Base-by-base conservation (phyloP, 2,113 vertebrate species). In the Tinamus guttatus region DNA sequence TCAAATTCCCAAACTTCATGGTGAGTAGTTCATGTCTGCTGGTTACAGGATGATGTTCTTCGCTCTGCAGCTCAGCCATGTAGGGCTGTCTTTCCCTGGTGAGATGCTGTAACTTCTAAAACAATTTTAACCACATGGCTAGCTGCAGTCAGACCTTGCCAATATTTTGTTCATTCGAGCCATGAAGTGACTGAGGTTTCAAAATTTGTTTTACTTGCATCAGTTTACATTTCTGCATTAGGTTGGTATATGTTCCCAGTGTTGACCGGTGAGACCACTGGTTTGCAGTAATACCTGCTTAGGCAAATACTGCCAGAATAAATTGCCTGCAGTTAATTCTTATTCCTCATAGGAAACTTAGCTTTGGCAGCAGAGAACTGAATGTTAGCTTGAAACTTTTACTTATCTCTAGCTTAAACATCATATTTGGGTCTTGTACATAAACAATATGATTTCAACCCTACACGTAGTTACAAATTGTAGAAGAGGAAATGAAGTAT, bases 21-120 rank as follows among this genome's bases (percentile, higher is more conserved):
- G 34, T 45, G 11, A 59, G 69, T 60, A 51, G 24, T 20, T 85
- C 22, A 1, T 76, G 52, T 81, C 51, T 2, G 5, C 22, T 59
- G 65, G 11, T 75, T 51, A 14, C 24, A 56, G n/a, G 43, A 30
- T 0, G 2, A 3, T 5, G 2, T 19, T 63, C 16, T 65, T 22
- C 28, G 28, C 84, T 56, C 70, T 76, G 11, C 76, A 5, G 79
- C 25, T 51, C 47, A 56, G 38, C 51, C n/a, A 65, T 21, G 10
- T 34, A 51, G 32, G 27, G n/a, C 6, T 56, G 5, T n/a, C 40
- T 85, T 49, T n/a, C 30, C 43, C 34, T 34, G 67, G 30, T 30
- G 43, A 71, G 52, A 54, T 30, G 52, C 52, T 16, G 16, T 34
- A 34, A 56, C n/a, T 81, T 22, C 27, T 71, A 40, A 9, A 67